phyloP scores from a whole-genome alignment of 2,113 vertebrate species.

The Ceyx cyanopectus region DNA sequence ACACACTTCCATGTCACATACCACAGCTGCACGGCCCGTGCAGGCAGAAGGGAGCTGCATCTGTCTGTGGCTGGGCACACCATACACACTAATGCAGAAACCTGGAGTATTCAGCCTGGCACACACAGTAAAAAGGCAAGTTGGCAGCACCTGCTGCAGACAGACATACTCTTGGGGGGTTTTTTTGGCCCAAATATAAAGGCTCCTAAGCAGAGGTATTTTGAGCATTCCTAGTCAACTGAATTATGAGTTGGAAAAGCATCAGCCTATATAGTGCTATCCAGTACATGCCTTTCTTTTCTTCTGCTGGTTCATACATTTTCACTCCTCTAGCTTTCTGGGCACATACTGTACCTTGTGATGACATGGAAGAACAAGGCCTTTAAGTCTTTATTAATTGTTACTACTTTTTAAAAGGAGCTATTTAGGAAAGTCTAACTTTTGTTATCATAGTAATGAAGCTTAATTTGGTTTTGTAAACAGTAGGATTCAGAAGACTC shows the following conservation, averaged over 20 bases:
- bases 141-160: neutral
- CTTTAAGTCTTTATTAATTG: conserved; percentile 28
- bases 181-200: neutral
- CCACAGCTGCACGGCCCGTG: rapidly evolving
- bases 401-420: conserved; percentile 4
- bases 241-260: conserved; percentile 12
- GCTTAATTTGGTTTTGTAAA: too few species aligned
- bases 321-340: neutral
- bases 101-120: neutral
- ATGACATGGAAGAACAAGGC: neutral
- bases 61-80: neutral
- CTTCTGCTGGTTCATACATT: neutral
- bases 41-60: neutral
- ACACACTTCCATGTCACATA: rapidly evolving
- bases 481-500: neutral
- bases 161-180: neutral
- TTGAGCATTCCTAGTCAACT: neutral
- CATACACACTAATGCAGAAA: neutral
- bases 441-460: conserved; percentile 55
- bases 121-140: neutral
- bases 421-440: conserved; percentile 33
- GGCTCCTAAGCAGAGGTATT: conserved; percentile 3
- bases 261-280: neutral
- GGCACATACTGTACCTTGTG: neutral
- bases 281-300: neutral